phyloP scores from a whole-genome alignment of 92 coral and sea anemone species.

The Zoanthus solanderi region DNA sequence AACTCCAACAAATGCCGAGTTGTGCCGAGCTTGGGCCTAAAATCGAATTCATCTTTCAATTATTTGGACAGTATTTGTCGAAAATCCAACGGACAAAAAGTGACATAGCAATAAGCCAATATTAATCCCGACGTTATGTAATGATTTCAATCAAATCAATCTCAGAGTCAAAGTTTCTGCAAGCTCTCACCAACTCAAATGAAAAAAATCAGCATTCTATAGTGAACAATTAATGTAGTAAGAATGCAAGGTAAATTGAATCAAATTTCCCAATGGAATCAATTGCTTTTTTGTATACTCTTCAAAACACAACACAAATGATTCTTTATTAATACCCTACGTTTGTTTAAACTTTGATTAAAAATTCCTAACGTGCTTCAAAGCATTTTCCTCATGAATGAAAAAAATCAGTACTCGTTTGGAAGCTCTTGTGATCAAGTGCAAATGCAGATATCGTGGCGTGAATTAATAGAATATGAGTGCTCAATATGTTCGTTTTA shows the following conservation, averaged over 20 bases:
- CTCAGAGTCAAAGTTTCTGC: not conserved
- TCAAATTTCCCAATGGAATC: not conserved
- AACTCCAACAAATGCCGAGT: too few species aligned
- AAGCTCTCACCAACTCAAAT: not conserved
- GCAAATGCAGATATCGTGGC: not conserved
- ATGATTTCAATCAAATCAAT: too few species aligned
- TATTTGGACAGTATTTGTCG: too few species aligned
- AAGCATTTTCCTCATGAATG: not conserved
- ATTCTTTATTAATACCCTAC: not conserved
- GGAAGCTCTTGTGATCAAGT: not conserved
- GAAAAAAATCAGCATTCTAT: not conserved
- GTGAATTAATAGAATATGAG: not conserved
- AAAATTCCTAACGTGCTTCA: not conserved
- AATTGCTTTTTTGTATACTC: not conserved
- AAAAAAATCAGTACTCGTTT: not conserved
- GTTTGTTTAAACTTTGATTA: not conserved
- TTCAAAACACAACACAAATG: not conserved
- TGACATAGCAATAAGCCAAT: not conserved
- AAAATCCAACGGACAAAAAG: not conserved
- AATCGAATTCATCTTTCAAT: too few species aligned
- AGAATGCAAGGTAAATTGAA: not conserved
- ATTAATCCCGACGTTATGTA: not conserved
- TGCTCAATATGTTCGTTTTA: not conserved
- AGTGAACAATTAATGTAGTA: not conserved
- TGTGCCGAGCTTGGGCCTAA: too few species aligned